Evolutionary conservation across 2,113 vertebrate species (phyloP).

Genomic region (Lophius piscatorius): DNA sequence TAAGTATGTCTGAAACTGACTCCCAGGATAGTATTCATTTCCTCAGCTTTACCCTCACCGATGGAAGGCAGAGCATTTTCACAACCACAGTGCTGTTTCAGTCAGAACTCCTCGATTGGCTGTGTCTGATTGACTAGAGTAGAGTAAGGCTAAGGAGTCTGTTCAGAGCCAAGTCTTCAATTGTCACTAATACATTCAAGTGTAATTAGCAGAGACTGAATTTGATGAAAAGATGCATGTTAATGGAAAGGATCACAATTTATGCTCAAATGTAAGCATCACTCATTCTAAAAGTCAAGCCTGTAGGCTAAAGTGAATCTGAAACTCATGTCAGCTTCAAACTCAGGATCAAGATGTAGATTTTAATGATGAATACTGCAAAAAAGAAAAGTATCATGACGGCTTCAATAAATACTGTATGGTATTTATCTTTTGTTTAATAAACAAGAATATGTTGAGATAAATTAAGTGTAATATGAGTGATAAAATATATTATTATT

Average conservation of each 20-base stretch:
- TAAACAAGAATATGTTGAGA: slow-evolving; percentile 34
- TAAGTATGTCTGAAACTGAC: too few relatives aligned
- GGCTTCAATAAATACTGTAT: slow-evolving; percentile 54
- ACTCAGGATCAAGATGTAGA: slow-evolving; percentile 13
- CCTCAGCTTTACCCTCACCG: too few relatives aligned
- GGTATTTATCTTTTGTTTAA: slow-evolving; percentile 41
- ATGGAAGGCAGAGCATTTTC: too few relatives aligned
- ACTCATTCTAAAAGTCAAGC: neutral
- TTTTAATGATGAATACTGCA: neutral
- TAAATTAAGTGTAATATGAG: slow-evolving; percentile 57
- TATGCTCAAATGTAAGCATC: slow-evolving; percentile 10
- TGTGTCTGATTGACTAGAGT: neutral
- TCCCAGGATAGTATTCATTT: too few relatives aligned
- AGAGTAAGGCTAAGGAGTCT: slow-evolving; percentile 15
- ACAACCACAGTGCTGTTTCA: too few relatives aligned
- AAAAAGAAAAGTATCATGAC: slow-evolving; percentile 10
- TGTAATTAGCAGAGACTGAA: slow-evolving; percentile 10
- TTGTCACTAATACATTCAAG: slow-evolving; percentile 43
- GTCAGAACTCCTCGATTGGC: too few relatives aligned
- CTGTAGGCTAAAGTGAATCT: slow-evolving; percentile 3
- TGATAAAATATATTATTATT: slow-evolving; percentile 32
- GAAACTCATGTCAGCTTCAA: slow-evolving; percentile 24
- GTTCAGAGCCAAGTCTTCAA: too few relatives aligned
- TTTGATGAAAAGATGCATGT: too few relatives aligned
- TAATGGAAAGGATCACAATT: slow-evolving; percentile 41